A percentile compares a stretch with the other conserved stretches of the same genome.
Conservation (phyloP, 53 echinoderm and acorn worm species). For the Echinometra lucunter region DNA sequence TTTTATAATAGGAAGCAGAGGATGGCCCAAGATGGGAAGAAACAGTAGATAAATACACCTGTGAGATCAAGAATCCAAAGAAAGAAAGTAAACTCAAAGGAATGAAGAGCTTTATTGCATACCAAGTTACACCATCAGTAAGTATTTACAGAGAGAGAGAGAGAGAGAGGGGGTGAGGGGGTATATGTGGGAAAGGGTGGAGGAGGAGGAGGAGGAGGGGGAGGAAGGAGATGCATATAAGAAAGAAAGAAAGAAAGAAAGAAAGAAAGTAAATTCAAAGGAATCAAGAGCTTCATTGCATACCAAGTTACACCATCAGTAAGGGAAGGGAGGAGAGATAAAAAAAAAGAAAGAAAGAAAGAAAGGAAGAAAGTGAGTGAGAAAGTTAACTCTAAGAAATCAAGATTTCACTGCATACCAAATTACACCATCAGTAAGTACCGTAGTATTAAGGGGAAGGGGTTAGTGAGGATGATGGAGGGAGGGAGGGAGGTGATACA, state of each 20-base stretch:
- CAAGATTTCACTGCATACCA: too few species aligned
- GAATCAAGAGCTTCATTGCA: conserved; percentile 93
- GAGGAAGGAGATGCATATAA: neutral
- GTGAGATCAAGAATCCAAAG: conserved; percentile 95
- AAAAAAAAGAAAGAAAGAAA: neutral
- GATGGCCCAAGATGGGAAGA: conserved; percentile 92
- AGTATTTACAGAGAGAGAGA: neutral
- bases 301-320: conserved; percentile 78
- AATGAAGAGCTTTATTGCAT: conserved; percentile 93
- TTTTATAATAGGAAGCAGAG: conserved; percentile 87
- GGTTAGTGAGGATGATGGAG: neutral
- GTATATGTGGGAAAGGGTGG: too few species aligned
- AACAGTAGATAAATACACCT: conserved; percentile 44
- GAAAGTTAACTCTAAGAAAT: too few species aligned
- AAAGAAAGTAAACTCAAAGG: conserved; percentile 96
- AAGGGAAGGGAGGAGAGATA: neutral
- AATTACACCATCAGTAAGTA: too few species aligned
- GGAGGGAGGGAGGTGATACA: neutral
- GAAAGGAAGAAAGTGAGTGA: too few species aligned
- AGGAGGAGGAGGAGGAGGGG: neutral
- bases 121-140: conserved; percentile 74
- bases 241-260: conserved; percentile 58
- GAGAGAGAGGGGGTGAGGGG: neutral
- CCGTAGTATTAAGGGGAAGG: too few species aligned
- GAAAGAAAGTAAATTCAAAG: conserved; percentile 95